Percentiles rank a stretch among this genome's conserved stretches.
Conservation (phyloP, 1,140 invertebrate genomes). For the Papilio dardanus region DNA sequence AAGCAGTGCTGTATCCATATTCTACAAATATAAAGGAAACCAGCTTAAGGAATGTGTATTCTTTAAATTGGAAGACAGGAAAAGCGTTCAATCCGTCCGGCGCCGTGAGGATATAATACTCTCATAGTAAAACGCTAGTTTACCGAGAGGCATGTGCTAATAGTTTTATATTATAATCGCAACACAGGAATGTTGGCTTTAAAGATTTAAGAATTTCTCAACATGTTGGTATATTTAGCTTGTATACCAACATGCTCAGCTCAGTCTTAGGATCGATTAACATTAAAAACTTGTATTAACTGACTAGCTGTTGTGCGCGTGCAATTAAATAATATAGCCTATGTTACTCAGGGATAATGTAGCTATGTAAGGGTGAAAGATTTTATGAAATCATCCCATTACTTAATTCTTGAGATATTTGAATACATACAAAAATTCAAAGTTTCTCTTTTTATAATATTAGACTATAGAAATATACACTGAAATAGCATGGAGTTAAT, state of each 20-base stretch:
- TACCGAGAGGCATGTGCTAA: background rate
- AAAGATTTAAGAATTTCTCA: background rate
- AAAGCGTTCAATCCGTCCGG: background rate
- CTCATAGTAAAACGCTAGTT: background rate
- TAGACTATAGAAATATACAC: too few species aligned
- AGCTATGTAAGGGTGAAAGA: too few species aligned
- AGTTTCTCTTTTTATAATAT: too few species aligned
- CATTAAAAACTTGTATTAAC: too few species aligned
- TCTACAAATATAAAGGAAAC: background rate
- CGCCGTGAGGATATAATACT: background rate
- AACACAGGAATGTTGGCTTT: background rate
- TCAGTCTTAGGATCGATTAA: background rate
- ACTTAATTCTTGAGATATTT: too few species aligned
- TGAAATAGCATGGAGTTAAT: too few species aligned
- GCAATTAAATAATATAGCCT: too few species aligned
- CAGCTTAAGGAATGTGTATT: background rate
- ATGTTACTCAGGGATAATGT: too few species aligned
- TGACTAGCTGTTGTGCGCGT: too few species aligned
- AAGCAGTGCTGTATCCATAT: background rate
- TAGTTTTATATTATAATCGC: conserved; percentile 6
- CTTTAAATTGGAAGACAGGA: background rate
- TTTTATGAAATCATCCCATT: too few species aligned
- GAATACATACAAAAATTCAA: too few species aligned
- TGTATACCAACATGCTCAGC: background rate
- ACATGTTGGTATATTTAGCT: background rate